Evolutionary conservation across 2,113 vertebrate genomes (phyloP).

Genomic region (Orthonyx spaldingii): DNA sequence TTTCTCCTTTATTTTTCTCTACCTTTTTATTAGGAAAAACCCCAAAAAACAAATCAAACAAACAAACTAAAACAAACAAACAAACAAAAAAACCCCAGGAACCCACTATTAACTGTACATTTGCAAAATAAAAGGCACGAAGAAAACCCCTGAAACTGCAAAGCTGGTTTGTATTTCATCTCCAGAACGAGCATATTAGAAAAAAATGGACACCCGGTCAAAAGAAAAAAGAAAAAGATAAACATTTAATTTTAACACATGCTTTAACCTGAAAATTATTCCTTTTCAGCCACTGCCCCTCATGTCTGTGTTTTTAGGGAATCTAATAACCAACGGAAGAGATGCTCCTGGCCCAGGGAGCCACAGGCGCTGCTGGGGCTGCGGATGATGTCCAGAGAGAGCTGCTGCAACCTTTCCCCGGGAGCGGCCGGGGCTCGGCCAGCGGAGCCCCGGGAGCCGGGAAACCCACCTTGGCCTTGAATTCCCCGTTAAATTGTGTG

Average conservation of each 20-base stretch:
- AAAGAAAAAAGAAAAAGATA: not conserved
- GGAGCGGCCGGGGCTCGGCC: not conserved
- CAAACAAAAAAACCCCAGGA: accelerated
- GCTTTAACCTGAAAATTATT: not conserved
- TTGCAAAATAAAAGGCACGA: accelerated
- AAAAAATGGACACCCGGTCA: accelerated
- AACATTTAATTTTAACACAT: not conserved
- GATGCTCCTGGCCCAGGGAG: not conserved
- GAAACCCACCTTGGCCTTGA: accelerated
- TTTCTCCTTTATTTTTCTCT: not conserved
- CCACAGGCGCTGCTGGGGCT: accelerated
- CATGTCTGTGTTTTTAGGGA: not conserved
- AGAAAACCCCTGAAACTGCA: not conserved
- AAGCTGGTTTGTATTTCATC: not conserved
- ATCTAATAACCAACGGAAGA: accelerated
- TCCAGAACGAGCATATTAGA: not conserved
- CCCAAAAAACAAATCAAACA: too few relatives aligned
- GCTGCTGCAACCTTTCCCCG: too few relatives aligned
- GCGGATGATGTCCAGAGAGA: accelerated
- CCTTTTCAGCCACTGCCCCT: accelerated
- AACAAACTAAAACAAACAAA: too few relatives aligned
- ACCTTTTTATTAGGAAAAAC: not conserved
- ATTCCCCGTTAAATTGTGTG: accelerated
- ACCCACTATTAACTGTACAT: accelerated
- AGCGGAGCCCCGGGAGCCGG: accelerated